These are phyloP conservation scores for Indicator indicator DNA, from an alignment of 2,113 vertebrate genomes.

Conservation along the genomic window DNA sequence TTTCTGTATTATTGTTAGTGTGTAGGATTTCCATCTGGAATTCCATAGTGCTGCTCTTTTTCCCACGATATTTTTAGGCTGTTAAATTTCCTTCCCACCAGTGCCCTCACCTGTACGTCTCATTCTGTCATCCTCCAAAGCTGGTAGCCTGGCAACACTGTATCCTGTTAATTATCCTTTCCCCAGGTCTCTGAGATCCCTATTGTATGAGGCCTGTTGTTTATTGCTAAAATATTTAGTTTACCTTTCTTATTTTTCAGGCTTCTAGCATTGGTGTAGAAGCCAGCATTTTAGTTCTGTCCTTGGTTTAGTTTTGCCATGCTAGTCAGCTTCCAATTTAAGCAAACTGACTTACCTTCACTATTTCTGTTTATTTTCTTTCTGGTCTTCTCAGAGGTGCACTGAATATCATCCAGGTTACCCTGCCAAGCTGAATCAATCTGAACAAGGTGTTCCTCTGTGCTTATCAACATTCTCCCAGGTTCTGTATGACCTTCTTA, in stretches of 20 bases:
- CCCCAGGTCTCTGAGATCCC: neutral
- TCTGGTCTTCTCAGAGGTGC: neutral
- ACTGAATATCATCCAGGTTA: neutral
- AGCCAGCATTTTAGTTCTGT: neutral
- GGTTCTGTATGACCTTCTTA: neutral
- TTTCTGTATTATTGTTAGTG: neutral
- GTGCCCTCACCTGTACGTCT: neutral
- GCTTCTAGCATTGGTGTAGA: neutral
- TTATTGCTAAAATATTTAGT: neutral
- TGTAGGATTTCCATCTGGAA: neutral
- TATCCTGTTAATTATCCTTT: constrained; percentile 21
- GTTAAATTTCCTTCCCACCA: neutral
- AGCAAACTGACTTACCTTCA: neutral
- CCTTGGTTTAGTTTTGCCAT: neutral
- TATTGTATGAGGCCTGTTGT: neutral
- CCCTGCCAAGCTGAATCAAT: neutral
- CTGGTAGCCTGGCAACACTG: neutral
- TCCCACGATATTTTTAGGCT: neutral
- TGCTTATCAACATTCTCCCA: neutral
- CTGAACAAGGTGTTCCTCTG: neutral
- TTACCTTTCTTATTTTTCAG: neutral
- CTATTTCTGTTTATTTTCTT: neutral
- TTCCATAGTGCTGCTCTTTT: neutral
- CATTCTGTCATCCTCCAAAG: neutral
- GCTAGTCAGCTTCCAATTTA: neutral